phyloP scores from a whole-genome alignment of 2,888 invertebrate genomes.

The Plagodis pulveraria region DNA sequence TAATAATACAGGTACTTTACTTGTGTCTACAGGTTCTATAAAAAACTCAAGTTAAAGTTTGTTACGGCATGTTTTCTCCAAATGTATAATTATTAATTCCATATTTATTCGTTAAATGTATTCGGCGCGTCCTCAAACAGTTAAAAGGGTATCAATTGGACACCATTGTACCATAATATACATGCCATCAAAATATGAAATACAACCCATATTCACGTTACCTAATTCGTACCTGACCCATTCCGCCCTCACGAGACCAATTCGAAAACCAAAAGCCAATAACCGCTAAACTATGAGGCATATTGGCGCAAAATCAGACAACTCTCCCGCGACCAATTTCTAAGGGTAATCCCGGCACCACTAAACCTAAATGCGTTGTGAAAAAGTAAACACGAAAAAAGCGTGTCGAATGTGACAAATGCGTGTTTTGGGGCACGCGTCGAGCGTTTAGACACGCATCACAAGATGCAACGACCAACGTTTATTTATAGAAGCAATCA shows the following conservation, averaged over 20 bases:
- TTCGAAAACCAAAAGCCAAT: constrained; percentile 53
- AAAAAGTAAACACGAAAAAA: constrained; percentile 72
- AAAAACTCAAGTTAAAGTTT: too few species aligned
- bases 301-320: constrained; percentile 70
- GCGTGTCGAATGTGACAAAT: constrained; percentile 81
- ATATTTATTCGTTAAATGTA: too few species aligned
- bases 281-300: constrained; percentile 74
- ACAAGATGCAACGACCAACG: constrained; percentile 46
- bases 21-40: too few species aligned
- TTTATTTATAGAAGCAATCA: constrained; percentile 54
- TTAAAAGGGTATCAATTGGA: too few species aligned
- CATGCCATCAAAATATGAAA: too few species aligned
- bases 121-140: too few species aligned
- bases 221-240: constrained; percentile 26
- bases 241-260: constrained; percentile 53
- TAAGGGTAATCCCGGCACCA: constrained; percentile 65
- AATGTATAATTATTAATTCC: too few species aligned
- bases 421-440: constrained; percentile 81
- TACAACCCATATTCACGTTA: constrained; percentile 20
- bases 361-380: constrained; percentile 31
- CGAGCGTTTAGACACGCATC: constrained; percentile 61
- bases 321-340: constrained; percentile 78
- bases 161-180: too few species aligned
- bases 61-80: too few species aligned
- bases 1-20: too few species aligned